Conservation (phyloP, 2,888 invertebrate species). For the Limulus polyphemus region DNA sequence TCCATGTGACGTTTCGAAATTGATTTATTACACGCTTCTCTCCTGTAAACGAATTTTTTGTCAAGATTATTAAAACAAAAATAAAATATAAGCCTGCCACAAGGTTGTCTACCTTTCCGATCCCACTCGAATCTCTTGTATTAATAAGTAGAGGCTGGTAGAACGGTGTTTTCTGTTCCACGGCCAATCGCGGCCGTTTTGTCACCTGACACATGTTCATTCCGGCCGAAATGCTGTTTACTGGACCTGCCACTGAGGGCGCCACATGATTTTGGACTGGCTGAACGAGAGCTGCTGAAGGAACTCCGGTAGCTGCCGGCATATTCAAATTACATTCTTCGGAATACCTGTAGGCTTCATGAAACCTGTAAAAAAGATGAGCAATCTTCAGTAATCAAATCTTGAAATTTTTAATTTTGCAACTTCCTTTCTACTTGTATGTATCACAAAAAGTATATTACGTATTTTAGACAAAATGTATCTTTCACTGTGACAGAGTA, state of each 20-base stretch:
- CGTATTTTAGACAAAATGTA: too few relatives aligned
- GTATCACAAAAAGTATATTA: too few relatives aligned
- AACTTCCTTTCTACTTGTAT: too few relatives aligned
- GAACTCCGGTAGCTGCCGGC: constrained; percentile 7
- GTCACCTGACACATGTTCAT: constrained; percentile 16
- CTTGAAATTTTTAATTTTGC: too few relatives aligned
- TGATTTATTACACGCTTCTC: too few relatives aligned
- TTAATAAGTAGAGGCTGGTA: constrained; percentile 24
- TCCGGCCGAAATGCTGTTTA: constrained; percentile 12
- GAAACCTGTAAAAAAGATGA: constrained; percentile 7
- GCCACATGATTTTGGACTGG: constrained; percentile 12
- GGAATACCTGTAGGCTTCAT: constrained; percentile 16
- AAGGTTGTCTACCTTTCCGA: constrained; percentile 20
- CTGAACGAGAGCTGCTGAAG: background rate
- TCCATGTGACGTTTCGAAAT: too few relatives aligned
- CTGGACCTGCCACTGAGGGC: constrained; percentile 12
- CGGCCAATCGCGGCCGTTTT: constrained; percentile 24
- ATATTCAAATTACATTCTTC: constrained; percentile 13
- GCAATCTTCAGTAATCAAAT: too few relatives aligned
- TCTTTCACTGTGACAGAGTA: too few relatives aligned
- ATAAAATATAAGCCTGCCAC: too few relatives aligned
- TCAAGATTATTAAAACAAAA: too few relatives aligned
- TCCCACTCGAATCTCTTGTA: constrained; percentile 19
- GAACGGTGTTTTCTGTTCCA: constrained; percentile 24
- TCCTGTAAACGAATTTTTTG: too few relatives aligned